Base-by-base conservation (phyloP, 2,888 invertebrate genomes). In the Cordylochernes scorpioides region DNA sequence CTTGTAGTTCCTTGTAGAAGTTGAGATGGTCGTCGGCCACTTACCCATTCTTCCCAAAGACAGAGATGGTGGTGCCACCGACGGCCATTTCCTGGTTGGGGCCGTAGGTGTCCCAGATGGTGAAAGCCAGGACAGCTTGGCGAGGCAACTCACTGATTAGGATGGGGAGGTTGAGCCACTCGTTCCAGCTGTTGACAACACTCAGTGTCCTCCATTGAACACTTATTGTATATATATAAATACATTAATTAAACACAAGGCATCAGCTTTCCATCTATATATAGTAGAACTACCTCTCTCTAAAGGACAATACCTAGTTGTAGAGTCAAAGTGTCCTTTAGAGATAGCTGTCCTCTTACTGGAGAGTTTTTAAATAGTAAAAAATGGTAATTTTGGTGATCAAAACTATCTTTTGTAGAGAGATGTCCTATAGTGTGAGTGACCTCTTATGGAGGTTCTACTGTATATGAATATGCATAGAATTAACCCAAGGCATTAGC, bases 151-250 rank as follows among this genome's bases (percentile, higher is more conserved):
- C 86, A 47, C 74, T 75, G 55, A 71, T 88, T 50, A 71, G 70
- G 17, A 91, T 63, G 0, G 91, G 88, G 31, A 94, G 57, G 0
- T 68, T 70, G 17, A 94, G 62, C 88, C 91, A 91, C 56, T 94
- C 88, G 51, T 88, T 91, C 91, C 91, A 94, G 49, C 84, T 86
- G 50, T 13, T 58, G 55, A 35, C 29, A 21, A 39, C 36, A 36
- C 29, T 15, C n/a, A n/a, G n/a, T n/a, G n/a, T n/a, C n/a, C 24
- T 2, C 12, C 18, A 2, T 24, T n/a, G 5, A 8, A 7, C n/a
- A 13, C 13, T 13, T 9, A 22, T 3, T 6, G 13, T 13, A 30
- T 6, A 17, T 6, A n/a, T 3, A 29, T 2, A 22, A 14, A 9
- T 18, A 17, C 9, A 15, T 32, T 7, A 13, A 33, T 22, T 5